These are phyloP conservation scores for Cacoxenus indagator DNA, from an alignment of 2,888 invertebrate genomes.

Conservation along the genomic window DNA sequence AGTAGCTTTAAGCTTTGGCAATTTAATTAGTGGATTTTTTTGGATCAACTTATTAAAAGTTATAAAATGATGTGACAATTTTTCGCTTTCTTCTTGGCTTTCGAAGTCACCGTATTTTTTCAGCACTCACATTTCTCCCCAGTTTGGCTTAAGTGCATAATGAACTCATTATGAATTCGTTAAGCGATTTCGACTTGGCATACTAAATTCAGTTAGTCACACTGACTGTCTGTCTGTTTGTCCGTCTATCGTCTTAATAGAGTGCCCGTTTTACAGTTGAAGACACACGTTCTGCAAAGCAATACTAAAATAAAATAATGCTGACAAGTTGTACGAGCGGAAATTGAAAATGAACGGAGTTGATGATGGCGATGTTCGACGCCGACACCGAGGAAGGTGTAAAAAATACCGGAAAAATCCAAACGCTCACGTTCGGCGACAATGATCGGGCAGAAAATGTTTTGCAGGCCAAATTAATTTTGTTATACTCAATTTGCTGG, in stretches of 20 bases:
- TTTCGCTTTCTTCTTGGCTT: too few relatives aligned
- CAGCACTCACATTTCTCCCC: too few relatives aligned
- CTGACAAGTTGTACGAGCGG: background rate
- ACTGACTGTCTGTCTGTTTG: background rate
- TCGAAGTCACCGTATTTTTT: too few relatives aligned
- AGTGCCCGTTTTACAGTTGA: background rate
- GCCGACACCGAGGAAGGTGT: background rate
- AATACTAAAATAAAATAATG: background rate
- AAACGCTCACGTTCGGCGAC: slow-evolving; percentile 1
- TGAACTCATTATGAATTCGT: background rate
- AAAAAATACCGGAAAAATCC: background rate
- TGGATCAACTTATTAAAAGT: background rate
- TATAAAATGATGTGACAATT: background rate
- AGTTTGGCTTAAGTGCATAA: background rate
- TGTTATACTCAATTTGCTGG: background rate
- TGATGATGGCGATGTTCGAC: background rate
- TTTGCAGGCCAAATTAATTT: background rate
- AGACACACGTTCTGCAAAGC: background rate
- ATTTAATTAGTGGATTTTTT: slow-evolving; percentile 49
- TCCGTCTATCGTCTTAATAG: background rate
- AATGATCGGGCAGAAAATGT: background rate
- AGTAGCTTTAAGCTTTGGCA: slow-evolving; percentile 47
- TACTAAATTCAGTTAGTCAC: background rate
- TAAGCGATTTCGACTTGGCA: background rate
- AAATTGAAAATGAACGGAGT: background rate